Conservation (phyloP, 1,140 invertebrate genomes). For the Arctopsyche grandis region DNA sequence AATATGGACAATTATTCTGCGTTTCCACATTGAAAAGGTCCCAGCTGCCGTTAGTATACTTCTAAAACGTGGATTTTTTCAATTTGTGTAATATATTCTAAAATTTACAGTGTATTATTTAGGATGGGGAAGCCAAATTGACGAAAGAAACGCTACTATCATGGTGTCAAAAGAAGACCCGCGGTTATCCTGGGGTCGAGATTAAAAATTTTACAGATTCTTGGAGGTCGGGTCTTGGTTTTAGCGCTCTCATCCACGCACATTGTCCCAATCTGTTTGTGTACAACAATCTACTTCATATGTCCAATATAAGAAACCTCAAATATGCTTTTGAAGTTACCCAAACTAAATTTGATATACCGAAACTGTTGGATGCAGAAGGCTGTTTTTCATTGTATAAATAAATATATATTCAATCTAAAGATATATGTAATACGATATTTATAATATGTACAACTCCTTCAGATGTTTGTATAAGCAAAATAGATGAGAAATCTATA, state of each 20-base stretch:
- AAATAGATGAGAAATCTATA: constrained; percentile 95
- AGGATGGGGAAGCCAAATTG: constrained; percentile 98
- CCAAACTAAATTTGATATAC: constrained; percentile 90
- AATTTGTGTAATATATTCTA: background rate
- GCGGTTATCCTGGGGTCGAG: constrained; percentile 88
- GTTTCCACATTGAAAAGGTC: constrained; percentile 98
- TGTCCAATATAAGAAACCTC: constrained; percentile 89
- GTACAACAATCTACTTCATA: constrained; percentile 79
- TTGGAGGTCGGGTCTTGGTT: constrained; percentile 95
- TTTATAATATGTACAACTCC: no score
- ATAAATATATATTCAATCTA: background rate
- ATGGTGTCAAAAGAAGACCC: constrained; percentile 99
- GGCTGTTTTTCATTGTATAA: constrained; percentile 60
- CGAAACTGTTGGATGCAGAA: constrained; percentile 82
- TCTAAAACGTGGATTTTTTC: background rate
- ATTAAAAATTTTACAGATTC: constrained; percentile 86
- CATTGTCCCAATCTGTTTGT: constrained; percentile 94
- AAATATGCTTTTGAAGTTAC: constrained; percentile 96
- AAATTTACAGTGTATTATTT: constrained; percentile 52
- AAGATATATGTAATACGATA: no score
- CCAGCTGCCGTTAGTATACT: constrained; percentile 86
- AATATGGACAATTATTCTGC: constrained; percentile 98
- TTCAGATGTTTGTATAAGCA: constrained; percentile 85
- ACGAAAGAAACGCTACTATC: constrained; percentile 97
- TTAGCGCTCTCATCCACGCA: constrained; percentile 96